A percentile compares a stretch with the other conserved stretches of the same genome.
These are phyloP conservation scores for Apostichopus japonicus DNA, from an alignment of 35 echinoderm and acorn worm genomes.

Conservation along the genomic window DNA sequence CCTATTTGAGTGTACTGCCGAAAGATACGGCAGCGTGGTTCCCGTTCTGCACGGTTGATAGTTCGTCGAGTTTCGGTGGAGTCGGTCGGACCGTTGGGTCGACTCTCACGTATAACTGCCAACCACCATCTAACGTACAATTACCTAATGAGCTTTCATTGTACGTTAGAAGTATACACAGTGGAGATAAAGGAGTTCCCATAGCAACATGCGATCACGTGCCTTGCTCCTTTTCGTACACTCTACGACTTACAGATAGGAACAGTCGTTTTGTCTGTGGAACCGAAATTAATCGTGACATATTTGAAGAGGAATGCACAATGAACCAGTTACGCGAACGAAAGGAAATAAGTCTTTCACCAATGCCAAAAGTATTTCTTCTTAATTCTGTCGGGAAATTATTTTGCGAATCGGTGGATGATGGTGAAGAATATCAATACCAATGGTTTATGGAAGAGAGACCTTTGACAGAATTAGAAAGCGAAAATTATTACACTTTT, in stretches of 20 bases:
- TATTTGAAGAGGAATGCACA: slow-evolving; percentile 12
- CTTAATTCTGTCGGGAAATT: neutral
- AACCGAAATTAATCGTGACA: slow-evolving; percentile 25
- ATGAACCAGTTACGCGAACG: neutral
- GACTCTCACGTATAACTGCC: slow-evolving; percentile 1
- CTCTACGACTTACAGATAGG: neutral
- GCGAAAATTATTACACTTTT: neutral
- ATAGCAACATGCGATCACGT: slow-evolving; percentile 42
- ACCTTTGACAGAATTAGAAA: neutral
- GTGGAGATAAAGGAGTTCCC: neutral
- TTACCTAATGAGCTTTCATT: slow-evolving; percentile 16
- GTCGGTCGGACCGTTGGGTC: slow-evolving; percentile 17
- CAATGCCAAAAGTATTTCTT: neutral
- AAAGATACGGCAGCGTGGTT: slow-evolving; percentile 7
- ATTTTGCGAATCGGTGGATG: neutral
- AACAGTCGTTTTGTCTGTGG: slow-evolving; percentile 46
- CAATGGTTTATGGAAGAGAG: slow-evolving; percentile 26
- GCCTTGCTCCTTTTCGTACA: slow-evolving; percentile 51
- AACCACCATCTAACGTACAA: neutral
- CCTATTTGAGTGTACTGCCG: slow-evolving; percentile 25
- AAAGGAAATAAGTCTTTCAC: neutral
- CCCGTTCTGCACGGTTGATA: neutral
- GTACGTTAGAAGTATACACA: slow-evolving; percentile 12
- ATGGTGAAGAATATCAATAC: neutral
- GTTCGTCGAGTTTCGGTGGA: neutral